phyloP scores from a whole-genome alignment of 2,888 invertebrate species.

The Teleiodes luculella region DNA sequence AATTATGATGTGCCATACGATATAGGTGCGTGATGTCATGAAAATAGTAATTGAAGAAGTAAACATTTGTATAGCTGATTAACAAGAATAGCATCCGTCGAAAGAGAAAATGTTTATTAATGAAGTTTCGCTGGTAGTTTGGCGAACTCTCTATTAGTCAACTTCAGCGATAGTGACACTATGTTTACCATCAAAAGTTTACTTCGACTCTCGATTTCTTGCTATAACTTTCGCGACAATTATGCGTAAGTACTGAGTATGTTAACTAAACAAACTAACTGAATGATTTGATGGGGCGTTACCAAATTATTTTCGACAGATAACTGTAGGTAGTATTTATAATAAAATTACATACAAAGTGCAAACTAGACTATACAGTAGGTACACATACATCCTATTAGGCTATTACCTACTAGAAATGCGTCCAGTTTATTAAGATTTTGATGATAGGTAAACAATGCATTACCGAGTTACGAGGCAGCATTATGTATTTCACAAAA shows the following conservation, averaged over 20 bases:
- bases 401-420: too few relatives aligned
- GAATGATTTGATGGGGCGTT: too few relatives aligned
- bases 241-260: neutral
- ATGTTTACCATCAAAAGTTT: constrained; percentile 4
- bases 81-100: constrained; percentile 34
- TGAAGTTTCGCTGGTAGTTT: constrained; percentile 41
- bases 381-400: too few relatives aligned
- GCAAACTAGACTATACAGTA: too few relatives aligned
- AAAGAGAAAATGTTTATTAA: constrained; percentile 59
- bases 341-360: too few relatives aligned
- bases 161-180: neutral
- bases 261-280: neutral
- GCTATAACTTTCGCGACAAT: neutral
- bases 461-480: too few relatives aligned
- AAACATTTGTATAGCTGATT: constrained; percentile 38
- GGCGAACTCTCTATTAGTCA: constrained; percentile 26
- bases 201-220: neutral
- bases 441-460: too few relatives aligned
- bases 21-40: constrained; percentile 48
- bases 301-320: too few relatives aligned
- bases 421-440: too few relatives aligned
- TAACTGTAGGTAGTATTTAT: too few relatives aligned
- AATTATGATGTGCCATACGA: constrained; percentile 35
- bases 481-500: too few relatives aligned
- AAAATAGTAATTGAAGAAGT: constrained; percentile 39